Base-by-base conservation (phyloP, 1,140 invertebrate genomes). In the Cephus cinctus region DNA sequence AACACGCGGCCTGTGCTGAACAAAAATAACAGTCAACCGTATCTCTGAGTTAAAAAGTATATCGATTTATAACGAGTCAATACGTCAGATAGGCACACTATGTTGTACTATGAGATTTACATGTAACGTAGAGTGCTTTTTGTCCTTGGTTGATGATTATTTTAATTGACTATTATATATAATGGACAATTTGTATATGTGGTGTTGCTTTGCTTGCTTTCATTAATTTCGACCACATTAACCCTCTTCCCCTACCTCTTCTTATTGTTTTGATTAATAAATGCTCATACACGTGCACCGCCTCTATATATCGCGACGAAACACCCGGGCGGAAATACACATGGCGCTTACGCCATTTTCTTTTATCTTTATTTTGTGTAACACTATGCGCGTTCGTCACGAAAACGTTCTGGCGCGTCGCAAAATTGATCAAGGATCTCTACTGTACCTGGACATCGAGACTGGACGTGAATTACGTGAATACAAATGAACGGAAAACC, bases 151-250 rank as follows among this genome's bases (percentile, higher is more conserved):
- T 67, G 36, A 22, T 54, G 23, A 52, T 62, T 56, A 39, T 22
- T 43, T 60, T 57, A 52, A 43, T 52, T 61, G 49, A 25, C 39
- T 43, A 57, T n/a, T 46, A 54, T 31, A n/a, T n/a, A 35, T n/a
- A 50, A 22, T 30, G 42, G 35, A 55, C 32, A 47, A 11, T 50
- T 63, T 53, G 54, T 63, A 57, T 61, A 58, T 58, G 54, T 66
- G 57, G 46, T 63, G 62, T 70, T 58, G 71, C 69, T 73, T 73
- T 57, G 71, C 65, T 73, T 73, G 70, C 67, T 73, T 73, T 32
- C 56, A 42, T 66, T 73, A 61, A 51, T 65, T 73, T 72, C 21
- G 70, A 73, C 71, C 71, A 73, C 70, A 71, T 73, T 74, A 74
- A 73, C 71, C 71, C 71, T 60, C 52, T 65, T 70, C 39, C 59